These are phyloP conservation scores for Philotrypesis tridentata DNA, from an alignment of 1,140 invertebrate genomes.

Conservation along the genomic window DNA sequence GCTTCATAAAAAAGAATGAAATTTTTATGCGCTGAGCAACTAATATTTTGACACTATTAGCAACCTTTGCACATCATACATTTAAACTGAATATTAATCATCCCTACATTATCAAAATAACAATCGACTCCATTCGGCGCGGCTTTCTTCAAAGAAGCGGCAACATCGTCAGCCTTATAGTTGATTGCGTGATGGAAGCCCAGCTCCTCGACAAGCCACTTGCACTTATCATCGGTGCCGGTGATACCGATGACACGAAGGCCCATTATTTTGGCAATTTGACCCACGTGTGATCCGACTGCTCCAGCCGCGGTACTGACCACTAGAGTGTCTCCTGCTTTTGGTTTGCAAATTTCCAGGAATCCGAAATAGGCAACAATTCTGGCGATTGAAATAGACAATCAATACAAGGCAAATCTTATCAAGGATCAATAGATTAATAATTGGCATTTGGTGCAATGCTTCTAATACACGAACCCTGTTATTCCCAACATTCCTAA, in stretches of 20 bases:
- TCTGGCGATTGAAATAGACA: constrained; percentile 66
- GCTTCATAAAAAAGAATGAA: too few species aligned
- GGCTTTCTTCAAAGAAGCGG: constrained; percentile 74
- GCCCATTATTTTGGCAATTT: constrained; percentile 82
- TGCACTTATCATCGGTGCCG: constrained; percentile 81
- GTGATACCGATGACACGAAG: constrained; percentile 83
- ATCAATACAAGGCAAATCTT: constrained; percentile 12
- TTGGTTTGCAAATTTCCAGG: constrained; percentile 80
- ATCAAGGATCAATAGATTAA: too few species aligned
- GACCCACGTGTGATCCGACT: too few species aligned
- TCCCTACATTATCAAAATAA: constrained; percentile 83
- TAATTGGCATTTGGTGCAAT: too few species aligned
- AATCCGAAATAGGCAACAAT: constrained; percentile 84
- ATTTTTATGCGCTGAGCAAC: too few species aligned
- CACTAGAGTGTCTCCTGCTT: constrained; percentile 80
- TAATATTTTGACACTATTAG: too few species aligned
- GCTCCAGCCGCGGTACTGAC: constrained; percentile 80
- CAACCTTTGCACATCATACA: too few species aligned
- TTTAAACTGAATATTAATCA: not conserved
- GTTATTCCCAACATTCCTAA: constrained; percentile 80
- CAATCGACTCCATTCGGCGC: constrained; percentile 82
- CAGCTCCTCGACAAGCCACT: constrained; percentile 79
- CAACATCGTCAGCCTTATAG: constrained; percentile 79
- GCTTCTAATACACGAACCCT: constrained; percentile 71
- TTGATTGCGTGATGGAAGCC: constrained; percentile 82